Percentiles rank a stretch among this genome's conserved stretches.
Conservation (phyloP, 1,140 invertebrate species). For the Sarcophaga peregrina region DNA sequence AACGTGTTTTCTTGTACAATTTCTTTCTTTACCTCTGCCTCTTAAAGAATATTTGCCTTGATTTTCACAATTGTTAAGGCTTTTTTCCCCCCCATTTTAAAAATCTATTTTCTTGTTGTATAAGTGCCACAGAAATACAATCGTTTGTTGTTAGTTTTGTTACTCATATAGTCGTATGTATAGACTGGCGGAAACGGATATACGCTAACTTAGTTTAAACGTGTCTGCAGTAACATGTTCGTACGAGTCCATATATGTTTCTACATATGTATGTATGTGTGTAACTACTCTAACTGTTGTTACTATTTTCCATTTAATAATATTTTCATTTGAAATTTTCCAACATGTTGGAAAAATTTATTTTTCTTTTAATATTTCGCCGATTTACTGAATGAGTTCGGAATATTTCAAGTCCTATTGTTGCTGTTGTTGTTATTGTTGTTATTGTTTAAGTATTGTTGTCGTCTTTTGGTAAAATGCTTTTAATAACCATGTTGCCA, state of each 20-base stretch:
- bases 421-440: no score
- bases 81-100: no score
- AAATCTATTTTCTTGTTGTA: no score
- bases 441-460: background rate
- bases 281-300: background rate
- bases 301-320: conserved; percentile 5
- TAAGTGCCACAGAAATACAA: no score
- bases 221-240: background rate
- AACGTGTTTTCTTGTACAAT: background rate
- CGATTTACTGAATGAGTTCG: background rate
- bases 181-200: conserved; percentile 6
- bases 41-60: no score
- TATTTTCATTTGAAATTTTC: conserved; percentile 14
- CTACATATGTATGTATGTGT: background rate
- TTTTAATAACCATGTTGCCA: conserved; percentile 22
- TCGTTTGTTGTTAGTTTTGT: no score
- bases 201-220: background rate
- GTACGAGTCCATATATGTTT: background rate
- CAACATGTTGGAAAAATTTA: background rate
- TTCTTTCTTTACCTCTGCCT: background rate
- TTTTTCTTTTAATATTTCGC: background rate
- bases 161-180: no score
- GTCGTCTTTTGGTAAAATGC: background rate
- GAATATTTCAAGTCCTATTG: background rate
- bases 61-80: no score